Percentiles rank a stretch among this genome's conserved stretches.
Conservation (phyloP, 2,113 vertebrate genomes). For the Scalopus aquaticus region DNA sequence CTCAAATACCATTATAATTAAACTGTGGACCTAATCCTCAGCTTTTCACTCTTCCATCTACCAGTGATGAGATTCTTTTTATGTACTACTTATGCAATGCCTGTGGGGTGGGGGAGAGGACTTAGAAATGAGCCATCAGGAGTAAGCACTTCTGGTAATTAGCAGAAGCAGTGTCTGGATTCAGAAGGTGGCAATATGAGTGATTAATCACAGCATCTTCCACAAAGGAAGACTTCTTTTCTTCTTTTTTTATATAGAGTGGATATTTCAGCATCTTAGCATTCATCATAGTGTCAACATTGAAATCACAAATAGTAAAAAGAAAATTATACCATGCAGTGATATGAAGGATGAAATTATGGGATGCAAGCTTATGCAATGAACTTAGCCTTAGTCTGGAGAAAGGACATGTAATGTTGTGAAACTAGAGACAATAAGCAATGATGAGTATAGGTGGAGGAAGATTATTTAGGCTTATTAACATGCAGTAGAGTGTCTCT, state of each 20-base stretch:
- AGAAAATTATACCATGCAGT: not conserved
- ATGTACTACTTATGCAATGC: not conserved
- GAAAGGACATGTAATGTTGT: not conserved
- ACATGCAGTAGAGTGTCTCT: not conserved
- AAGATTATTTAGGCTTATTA: not conserved
- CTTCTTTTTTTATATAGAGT: not conserved
- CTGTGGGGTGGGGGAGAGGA: not conserved
- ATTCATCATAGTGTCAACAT: not conserved
- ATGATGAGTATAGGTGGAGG: not conserved
- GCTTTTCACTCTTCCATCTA: not conserved
- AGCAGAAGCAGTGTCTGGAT: not conserved
- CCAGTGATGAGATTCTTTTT: not conserved
- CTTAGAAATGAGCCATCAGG: not conserved
- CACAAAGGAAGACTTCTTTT: not conserved
- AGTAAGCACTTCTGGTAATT: not conserved
- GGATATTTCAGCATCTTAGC: not conserved
- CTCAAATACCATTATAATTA: not conserved
- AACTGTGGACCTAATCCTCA: not conserved
- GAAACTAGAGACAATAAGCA: not conserved
- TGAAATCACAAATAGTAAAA: conserved; percentile 1
- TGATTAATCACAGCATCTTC: not conserved
- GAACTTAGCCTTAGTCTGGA: not conserved
- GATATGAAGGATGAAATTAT: not conserved
- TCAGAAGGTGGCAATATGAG: not conserved
- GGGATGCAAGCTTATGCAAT: not conserved